Evolutionary conservation across 2,888 invertebrate species (phyloP).

Genomic region (Drosophila sordidapex): DNA sequence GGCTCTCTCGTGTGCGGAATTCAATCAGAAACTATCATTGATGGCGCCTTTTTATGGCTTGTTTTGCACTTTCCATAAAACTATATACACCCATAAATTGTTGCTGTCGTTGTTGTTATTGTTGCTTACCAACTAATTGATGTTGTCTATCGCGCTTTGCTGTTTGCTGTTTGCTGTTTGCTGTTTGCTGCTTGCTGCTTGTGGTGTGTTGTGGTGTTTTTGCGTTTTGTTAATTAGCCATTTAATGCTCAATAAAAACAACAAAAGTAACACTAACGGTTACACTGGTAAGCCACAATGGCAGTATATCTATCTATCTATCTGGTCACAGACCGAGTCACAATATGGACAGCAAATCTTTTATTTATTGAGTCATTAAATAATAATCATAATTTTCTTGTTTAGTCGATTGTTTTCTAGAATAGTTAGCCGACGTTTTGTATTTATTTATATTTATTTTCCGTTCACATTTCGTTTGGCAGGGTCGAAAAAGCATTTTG

Average conservation of each 20-base stretch:
- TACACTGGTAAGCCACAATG: conserved; percentile 23
- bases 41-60: conserved; percentile 58
- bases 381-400: conserved; percentile 69
- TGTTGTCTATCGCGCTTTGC: conserved; percentile 48
- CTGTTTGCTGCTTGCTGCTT: conserved; percentile 4
- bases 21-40: conserved; percentile 52
- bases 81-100: conserved; percentile 5
- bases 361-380: conserved; percentile 77
- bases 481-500: neutral
- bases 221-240: conserved; percentile 76
- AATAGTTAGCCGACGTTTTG: neutral
- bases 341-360: conserved; percentile 41
- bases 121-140: conserved; percentile 46
- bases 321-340: conserved; percentile 29
- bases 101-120: conserved; percentile 26
- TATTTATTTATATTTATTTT: neutral
- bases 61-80: conserved; percentile 50
- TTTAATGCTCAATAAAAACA: conserved; percentile 71
- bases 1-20: conserved; percentile 54
- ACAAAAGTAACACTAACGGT: conserved; percentile 38
- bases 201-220: conserved; percentile 49
- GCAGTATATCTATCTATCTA: conserved; percentile 15
- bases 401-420: conserved; percentile 19
- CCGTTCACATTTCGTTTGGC: neutral
- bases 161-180: conserved; percentile 2